Evolutionary conservation across 2,113 vertebrate genomes (phyloP), one percentile per base, ranked within the genome.

Genomic region (Hippopotamus amphibius): DNA sequence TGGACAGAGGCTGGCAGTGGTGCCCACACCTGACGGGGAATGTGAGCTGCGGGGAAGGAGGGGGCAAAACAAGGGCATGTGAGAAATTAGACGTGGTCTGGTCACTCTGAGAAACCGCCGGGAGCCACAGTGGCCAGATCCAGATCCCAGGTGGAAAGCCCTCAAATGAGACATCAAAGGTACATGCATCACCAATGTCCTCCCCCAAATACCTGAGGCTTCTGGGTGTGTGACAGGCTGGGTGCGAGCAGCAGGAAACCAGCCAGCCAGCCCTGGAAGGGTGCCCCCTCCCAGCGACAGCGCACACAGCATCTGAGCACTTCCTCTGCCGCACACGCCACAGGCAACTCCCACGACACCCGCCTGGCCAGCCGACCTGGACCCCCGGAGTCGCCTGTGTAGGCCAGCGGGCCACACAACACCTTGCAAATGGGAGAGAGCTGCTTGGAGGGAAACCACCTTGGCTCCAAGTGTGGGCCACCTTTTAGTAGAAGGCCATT

Each of bases 181-280:
- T 22, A 66, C 26, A 28, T 68, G 69, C n/a, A 48, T 21, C 1
- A 17, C 69, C 22, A 26, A 57, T 10, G 15, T 50, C 76, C 83
- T 41, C 30, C 8, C 30, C 8, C 15, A 17, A 41, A 63, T 33
- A n/a, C 41, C 79, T 72, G 10, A 57, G 53, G 46, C 93, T 89
- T 87, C 83, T 84, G 74, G 63, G 77, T 46, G 66, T 53, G 82
- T 95, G 53, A 88, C 41, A 14, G 87, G 72, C 55, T 76, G 50
- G 59, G 50, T 76, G 4, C 72, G 65, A 77, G 19, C 11, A 87
- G 57, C 33, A 83, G n/a, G 76, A 83, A 81, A 30, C 30, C 46
- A 72, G 83, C 4, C 48, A 94, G 76, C 59, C 91, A 83, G 55
- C 11, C 33, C 30, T 11, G 4, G 5, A 19, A 66, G 19, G 71